Conservation (phyloP, 1,140 invertebrate genomes). For the Sitodiplosis mosellana region DNA sequence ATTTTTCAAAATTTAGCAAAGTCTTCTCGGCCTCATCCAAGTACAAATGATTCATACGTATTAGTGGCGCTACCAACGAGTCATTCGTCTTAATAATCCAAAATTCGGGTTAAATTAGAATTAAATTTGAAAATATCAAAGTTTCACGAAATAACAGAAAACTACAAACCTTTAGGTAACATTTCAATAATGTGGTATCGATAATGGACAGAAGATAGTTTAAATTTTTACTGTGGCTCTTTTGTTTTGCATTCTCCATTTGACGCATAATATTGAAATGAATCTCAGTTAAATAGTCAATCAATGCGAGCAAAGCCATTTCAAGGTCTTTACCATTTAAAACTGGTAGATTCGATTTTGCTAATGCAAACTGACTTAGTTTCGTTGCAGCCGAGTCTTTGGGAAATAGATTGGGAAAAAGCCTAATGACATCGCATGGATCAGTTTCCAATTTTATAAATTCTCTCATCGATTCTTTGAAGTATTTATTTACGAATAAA, state of each 20-base stretch:
- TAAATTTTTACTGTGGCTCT: constrained; percentile 20
- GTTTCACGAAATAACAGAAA: no score
- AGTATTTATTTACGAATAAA: constrained; percentile 73
- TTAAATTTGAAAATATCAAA: no score
- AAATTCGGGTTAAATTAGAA: no score
- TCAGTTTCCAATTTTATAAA: constrained; percentile 79
- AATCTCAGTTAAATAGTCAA: constrained; percentile 73
- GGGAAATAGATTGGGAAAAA: constrained; percentile 79
- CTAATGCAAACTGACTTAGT: constrained; percentile 32
- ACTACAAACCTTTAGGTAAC: constrained; percentile 82
- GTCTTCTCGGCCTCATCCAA: constrained; percentile 85
- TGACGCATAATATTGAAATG: constrained; percentile 34
- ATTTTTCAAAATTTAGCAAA: constrained; percentile 70
- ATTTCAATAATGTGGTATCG: constrained; percentile 90
- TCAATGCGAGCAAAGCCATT: constrained; percentile 71
- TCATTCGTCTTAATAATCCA: constrained; percentile 91
- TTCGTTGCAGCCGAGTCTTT: constrained; percentile 30
- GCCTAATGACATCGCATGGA: constrained; percentile 82
- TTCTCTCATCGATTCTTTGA: constrained; percentile 75
- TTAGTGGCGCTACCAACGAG: constrained; percentile 71
- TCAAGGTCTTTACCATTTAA: constrained; percentile 73
- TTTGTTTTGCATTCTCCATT: constrained; percentile 17
- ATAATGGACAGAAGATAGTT: constrained; percentile 77
- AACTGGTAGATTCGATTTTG: constrained; percentile 29
- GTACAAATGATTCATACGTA: constrained; percentile 89